These are phyloP conservation scores for Eublepharis macularius DNA, from an alignment of 2,113 vertebrate species.

Conservation along the genomic window DNA sequence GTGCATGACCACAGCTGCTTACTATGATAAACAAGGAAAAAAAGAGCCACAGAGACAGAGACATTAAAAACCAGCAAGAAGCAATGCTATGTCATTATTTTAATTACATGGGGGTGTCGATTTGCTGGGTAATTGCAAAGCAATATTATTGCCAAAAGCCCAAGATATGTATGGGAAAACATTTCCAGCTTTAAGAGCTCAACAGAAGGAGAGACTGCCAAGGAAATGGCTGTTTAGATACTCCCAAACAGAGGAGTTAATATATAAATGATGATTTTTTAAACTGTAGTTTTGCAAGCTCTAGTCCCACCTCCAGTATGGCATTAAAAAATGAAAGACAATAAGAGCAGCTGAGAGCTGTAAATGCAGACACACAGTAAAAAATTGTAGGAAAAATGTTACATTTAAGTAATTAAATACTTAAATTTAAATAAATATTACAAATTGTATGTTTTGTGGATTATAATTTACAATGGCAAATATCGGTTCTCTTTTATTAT, in stretches of 20 bases:
- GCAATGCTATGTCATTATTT: conserved; percentile 47
- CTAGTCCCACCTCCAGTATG: neutral
- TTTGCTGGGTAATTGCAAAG: conserved; percentile 47
- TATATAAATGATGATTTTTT: neutral
- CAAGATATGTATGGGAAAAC: conserved; percentile 44
- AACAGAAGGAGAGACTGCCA: conserved; percentile 25
- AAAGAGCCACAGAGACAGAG: conserved; percentile 17
- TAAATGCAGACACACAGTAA: neutral
- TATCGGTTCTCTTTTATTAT: no score
- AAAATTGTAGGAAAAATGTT: neutral
- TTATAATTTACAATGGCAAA: no score
- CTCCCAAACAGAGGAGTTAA: neutral
- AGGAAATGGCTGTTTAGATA: neutral
- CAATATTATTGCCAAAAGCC: conserved; percentile 39
- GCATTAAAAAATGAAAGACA: neutral
- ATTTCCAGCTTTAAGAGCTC: conserved; percentile 28
- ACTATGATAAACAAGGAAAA: conserved; percentile 43
- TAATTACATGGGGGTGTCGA: conserved; percentile 47
- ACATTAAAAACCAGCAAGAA: conserved; percentile 48
- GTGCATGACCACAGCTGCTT: conserved; percentile 51
- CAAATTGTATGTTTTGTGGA: no score
- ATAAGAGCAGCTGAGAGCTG: conserved; percentile 19
- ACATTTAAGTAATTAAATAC: neutral
- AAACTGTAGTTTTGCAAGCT: conserved; percentile 20
- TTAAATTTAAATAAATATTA: neutral